Conservation (phyloP, 2,797 vertebrate species). For the Fringilla coelebs region DNA sequence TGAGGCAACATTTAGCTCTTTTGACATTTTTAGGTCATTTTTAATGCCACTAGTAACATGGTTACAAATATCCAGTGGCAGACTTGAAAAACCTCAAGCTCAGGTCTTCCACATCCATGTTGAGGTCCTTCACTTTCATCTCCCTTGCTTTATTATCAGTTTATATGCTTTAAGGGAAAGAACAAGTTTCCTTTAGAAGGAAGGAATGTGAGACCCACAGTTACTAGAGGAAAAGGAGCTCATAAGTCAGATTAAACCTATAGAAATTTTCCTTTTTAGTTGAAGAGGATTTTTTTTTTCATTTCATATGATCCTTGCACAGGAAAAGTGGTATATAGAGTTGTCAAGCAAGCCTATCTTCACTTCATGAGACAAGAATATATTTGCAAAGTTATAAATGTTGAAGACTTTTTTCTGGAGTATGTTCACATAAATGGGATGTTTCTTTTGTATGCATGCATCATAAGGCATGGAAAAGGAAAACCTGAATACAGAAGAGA, state of each 20-base stretch:
- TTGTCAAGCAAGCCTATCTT: neutral
- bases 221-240: neutral
- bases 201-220: neutral
- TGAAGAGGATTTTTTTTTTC: neutral
- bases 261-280: neutral
- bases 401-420: neutral
- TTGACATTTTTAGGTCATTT: neutral
- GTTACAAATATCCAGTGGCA: neutral
- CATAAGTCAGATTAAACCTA: neutral
- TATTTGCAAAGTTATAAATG: neutral
- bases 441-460: neutral
- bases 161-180: neutral
- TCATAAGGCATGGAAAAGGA: neutral
- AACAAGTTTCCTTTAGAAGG: neutral
- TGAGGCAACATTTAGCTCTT: neutral
- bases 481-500: neutral
- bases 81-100: neutral
- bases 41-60: neutral
- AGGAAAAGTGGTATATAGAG: neutral
- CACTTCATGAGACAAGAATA: neutral
- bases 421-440: neutral
- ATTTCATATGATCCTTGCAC: neutral
- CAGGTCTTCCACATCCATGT: neutral
- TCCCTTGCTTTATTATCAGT: neutral
- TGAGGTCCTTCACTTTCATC: neutral